Base-by-base conservation (phyloP, 1,140 invertebrate species). In the Andricus grossulariae region DNA sequence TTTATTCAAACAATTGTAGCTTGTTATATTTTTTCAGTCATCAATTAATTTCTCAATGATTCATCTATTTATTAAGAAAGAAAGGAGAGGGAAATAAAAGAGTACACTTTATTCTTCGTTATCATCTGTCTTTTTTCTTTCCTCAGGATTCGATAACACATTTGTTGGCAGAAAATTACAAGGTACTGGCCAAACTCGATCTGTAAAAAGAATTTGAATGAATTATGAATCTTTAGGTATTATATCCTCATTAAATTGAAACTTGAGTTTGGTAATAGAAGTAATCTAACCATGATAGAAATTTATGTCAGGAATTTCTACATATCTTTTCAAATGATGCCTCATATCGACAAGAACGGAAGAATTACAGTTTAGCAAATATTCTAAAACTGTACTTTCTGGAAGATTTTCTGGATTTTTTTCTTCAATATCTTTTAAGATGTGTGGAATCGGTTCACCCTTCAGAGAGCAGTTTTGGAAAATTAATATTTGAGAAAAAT, bases 1-100 rank as follows among this genome's bases (percentile, higher is more conserved):
- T 89, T 89, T 89, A 89, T 89, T 89, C 86, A 86, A 84, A 8
- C 50, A 77, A 49, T 49, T 73, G 5, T 12, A n/a, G 16, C 45
- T 10, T 70, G 3, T 49, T 16, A 3, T 45, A 21, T 45, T 49
- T 71, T 71, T 12, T 50, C 19, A 2, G 52, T 13, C 13, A 55
- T n/a, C 10, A 55, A 55, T 0, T 55, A 55, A 32, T 2, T 32
- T 32, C 25, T 32, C 25, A 32, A 32, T 32, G 25, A 32, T 5
- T 32, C 25, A 32, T 32, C 25, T 32, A 5, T 32, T 32, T 32
- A 5, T 32, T 32, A 32, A 32, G 5, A 32, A 32, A 32, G 2
- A 32, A 32, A 32, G 5, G 25, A 32, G 25, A 32, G 5, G 5
- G 25, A 32, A 32, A 3, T 32, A 5, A 32, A 45, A 32, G 13